phyloP scores from a whole-genome alignment of 2,113 vertebrate species.

The Thinocorus orbignyianus region DNA sequence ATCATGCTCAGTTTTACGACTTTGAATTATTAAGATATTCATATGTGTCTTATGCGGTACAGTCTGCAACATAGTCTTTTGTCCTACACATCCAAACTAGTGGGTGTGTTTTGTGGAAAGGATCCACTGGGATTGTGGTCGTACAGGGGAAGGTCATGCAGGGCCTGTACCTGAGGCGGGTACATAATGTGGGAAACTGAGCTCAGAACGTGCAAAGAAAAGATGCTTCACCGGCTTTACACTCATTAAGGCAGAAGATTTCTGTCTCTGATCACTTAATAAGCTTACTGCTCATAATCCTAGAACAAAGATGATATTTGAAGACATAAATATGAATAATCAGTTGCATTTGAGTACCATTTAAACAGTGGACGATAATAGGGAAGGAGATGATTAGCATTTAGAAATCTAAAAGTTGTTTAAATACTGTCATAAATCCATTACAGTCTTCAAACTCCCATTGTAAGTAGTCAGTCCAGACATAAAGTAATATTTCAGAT shows the following conservation, averaged over 20 bases:
- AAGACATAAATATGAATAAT: not conserved
- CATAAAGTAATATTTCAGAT: not conserved
- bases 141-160: fast-evolving
- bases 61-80: not conserved
- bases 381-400: not conserved
- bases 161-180: not conserved
- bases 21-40: not conserved
- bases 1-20: not conserved
- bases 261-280: not conserved
- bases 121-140: fast-evolving
- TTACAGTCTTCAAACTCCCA: not conserved
- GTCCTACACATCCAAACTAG: fast-evolving
- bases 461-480: not conserved
- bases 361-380: not conserved
- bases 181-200: not conserved
- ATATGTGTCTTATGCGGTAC: not conserved
- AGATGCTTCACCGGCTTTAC: not conserved
- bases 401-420: not conserved
- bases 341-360: not conserved
- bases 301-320: not conserved
- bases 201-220: not conserved
- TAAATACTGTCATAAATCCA: not conserved
- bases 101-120: fast-evolving
- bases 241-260: not conserved
- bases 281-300: not conserved